Evolutionary conservation across 1,140 invertebrate genomes (phyloP), one percentile per base, ranked within the genome.

Genomic region (Thereuonema tuberculata): DNA sequence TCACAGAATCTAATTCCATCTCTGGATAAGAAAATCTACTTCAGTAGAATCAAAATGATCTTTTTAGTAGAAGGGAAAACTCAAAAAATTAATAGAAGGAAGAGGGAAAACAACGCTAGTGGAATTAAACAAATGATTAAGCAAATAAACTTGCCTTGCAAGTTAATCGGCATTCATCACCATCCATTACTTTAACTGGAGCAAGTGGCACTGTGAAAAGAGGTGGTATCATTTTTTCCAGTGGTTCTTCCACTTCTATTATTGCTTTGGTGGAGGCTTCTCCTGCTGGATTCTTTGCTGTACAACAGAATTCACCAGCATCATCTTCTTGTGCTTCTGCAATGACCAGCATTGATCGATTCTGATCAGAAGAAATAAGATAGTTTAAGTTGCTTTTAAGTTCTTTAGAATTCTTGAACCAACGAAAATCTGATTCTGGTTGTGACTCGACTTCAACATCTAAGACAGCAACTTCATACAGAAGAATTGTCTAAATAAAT

Each of bases 111-210:
- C n/a, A n/a, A n/a, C n/a, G n/a, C n/a, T n/a, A n/a, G n/a, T n/a
- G n/a, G n/a, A n/a, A n/a, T n/a, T n/a, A n/a, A n/a, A n/a, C n/a
- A n/a, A n/a, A n/a, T n/a, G n/a, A n/a, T n/a, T n/a, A n/a, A n/a
- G n/a, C n/a, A n/a, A n/a, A n/a, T 37, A 37, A 37, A 62, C 65
- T 68, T 25, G 90, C 81, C 64, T 82, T 74, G 66, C 87, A 89
- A 59, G 76, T 82, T 48, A 97, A 80, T 64, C 82, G 78, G 25
- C 90, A 85, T 67, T 87, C 83, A 68, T 95, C 89, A 47, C 90
- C 89, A 72, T 96, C 92, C 90, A 95, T 96, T 5, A 95, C 85
- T 66, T 84, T 82, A 1, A 85, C 73, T 20, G 85, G 81, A 50
- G 80, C 77, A 54, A 92, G 75, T 66, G 79, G 80, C 67, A 81